Evolutionary conservation across 2,113 vertebrate species (phyloP).

Genomic region (Eclectus roratus): DNA sequence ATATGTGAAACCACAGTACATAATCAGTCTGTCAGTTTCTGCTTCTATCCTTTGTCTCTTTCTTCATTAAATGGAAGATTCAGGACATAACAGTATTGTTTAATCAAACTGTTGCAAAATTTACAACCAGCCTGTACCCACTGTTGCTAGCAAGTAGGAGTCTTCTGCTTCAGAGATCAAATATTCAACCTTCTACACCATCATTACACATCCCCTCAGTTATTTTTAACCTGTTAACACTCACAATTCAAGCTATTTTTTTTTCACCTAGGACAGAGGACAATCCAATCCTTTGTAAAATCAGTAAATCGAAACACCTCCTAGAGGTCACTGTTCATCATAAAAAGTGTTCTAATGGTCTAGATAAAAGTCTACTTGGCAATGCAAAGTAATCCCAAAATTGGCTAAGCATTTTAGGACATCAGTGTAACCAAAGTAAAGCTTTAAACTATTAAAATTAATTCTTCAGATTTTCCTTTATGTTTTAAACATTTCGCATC

Average conservation of each 20-base stretch:
- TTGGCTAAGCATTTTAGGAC: background rate
- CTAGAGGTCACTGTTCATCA: background rate
- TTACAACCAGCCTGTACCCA: background rate
- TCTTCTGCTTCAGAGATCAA: background rate
- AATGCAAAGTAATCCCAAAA: background rate
- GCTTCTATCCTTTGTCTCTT: background rate
- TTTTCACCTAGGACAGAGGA: background rate
- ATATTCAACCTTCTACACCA: background rate
- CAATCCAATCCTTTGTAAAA: background rate
- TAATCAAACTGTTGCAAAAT: background rate
- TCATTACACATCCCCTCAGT: rapidly evolving
- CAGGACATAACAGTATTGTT: background rate
- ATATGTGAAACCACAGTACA: background rate
- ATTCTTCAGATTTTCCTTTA: background rate
- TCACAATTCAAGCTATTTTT: background rate
- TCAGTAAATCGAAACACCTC: background rate
- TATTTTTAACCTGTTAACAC: background rate
- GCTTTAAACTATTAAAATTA: background rate
- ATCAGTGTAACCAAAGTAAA: background rate
- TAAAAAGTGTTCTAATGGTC: background rate
- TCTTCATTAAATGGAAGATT: background rate
- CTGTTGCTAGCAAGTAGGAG: background rate
- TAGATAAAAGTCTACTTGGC: background rate
- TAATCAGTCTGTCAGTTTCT: background rate
- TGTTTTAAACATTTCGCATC: background rate